Percentiles rank a stretch among this genome's conserved stretches.
Conservation (phyloP, 2,797 vertebrate genomes). For the Coendou prehensilis region DNA sequence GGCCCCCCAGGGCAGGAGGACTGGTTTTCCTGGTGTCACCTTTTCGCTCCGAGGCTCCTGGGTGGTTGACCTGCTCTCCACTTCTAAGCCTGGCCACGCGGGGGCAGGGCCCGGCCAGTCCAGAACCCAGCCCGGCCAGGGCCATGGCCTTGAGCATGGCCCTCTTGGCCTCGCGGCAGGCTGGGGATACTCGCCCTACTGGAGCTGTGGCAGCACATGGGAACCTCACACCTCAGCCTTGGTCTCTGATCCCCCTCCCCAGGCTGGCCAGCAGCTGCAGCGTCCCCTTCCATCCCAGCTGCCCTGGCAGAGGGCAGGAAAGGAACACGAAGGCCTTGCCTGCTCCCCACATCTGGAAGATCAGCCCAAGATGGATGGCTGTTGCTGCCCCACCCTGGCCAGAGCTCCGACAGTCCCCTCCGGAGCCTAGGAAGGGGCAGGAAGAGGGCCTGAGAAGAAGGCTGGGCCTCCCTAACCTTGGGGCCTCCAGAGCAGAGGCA, state of each 20-base stretch:
- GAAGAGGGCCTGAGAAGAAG: background rate
- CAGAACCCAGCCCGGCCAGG: background rate
- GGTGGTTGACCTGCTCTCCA: background rate
- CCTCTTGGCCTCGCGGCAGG: background rate
- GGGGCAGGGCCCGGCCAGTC: slow-evolving; percentile 80
- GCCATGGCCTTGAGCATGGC: slow-evolving; percentile 37
- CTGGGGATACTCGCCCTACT: rapidly evolving
- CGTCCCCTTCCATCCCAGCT: rapidly evolving
- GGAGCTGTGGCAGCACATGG: background rate
- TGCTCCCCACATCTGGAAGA: background rate
- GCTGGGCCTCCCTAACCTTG: background rate
- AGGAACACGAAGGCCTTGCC: no score
- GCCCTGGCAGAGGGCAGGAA: background rate
- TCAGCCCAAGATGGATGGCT: background rate
- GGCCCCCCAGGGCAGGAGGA: background rate
- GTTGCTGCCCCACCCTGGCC: background rate
- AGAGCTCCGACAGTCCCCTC: background rate
- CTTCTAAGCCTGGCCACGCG: slow-evolving; percentile 81
- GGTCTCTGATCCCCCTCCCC: background rate
- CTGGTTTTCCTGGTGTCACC: background rate
- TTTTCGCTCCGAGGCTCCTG: background rate
- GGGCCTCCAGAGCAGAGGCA: background rate
- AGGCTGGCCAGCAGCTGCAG: background rate
- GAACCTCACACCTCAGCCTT: background rate
- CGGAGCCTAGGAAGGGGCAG: background rate